These are phyloP conservation scores for Perodicticus potto DNA, from an alignment of 2,797 vertebrate genomes.

Conservation along the genomic window DNA sequence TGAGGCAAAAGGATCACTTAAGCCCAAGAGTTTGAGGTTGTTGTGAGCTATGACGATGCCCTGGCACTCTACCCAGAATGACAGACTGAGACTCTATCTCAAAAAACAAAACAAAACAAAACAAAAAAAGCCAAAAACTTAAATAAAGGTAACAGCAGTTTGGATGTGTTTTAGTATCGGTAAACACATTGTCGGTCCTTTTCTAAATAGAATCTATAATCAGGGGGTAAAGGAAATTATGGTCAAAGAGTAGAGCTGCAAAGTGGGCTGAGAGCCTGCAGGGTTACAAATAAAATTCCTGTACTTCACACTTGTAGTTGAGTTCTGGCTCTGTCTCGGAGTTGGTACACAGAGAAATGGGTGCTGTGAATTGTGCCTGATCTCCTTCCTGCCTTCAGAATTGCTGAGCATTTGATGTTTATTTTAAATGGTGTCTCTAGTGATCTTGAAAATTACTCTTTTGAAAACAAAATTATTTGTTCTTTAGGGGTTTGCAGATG, in stretches of 20 bases:
- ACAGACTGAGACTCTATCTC: too few species aligned
- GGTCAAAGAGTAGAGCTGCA: not conserved
- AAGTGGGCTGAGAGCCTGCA: not conserved
- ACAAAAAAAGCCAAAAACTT: not conserved
- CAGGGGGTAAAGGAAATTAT: not conserved
- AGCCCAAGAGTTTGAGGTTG: too few species aligned
- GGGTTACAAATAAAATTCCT: not conserved
- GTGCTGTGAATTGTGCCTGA: not conserved
- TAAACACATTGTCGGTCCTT: not conserved
- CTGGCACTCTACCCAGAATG: too few species aligned
- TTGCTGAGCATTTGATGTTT: not conserved
- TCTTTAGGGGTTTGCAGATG: conserved; percentile 80
- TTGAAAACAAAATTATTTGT: conserved; percentile 54
- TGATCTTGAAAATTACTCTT: not conserved
- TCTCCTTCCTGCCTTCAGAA: not conserved
- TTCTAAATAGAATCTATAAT: not conserved
- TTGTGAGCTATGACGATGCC: too few species aligned
- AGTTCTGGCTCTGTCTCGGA: not conserved
- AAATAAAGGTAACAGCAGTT: not conserved
- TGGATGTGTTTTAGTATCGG: not conserved
- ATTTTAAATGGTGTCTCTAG: not conserved
- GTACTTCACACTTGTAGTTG: not conserved
- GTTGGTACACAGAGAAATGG: not conserved
- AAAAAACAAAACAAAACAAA: too few species aligned
- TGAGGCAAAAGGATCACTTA: too few species aligned